These are phyloP conservation scores for Drosophila takahashii DNA, from an alignment of 1,140 invertebrate genomes.

Conservation along the genomic window DNA sequence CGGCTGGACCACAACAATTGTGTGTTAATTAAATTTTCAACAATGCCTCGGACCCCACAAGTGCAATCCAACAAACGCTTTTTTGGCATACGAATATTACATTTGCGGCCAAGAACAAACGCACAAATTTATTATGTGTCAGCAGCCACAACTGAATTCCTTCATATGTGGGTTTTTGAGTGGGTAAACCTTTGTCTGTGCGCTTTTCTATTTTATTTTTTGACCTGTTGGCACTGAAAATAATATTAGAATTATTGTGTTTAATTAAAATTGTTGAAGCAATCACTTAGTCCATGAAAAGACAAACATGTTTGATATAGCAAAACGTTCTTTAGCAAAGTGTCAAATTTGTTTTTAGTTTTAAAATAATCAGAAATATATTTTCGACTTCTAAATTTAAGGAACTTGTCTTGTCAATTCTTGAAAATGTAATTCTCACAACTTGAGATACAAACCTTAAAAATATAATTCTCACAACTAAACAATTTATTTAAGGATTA, in stretches of 20 bases:
- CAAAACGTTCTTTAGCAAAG: too few relatives aligned
- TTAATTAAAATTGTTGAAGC: too few relatives aligned
- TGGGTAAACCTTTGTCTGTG: slow-evolving; percentile 16
- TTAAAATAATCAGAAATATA: too few relatives aligned
- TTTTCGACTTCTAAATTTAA: too few relatives aligned
- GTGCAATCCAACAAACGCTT: slow-evolving; percentile 34
- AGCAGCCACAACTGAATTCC: slow-evolving; percentile 51
- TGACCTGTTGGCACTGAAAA: slow-evolving; percentile 5
- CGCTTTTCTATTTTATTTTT: slow-evolving; percentile 3
- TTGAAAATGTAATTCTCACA: too few relatives aligned
- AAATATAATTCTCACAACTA: too few relatives aligned
- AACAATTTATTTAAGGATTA: too few relatives aligned
- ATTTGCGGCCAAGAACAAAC: slow-evolving; percentile 58
- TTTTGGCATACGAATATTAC: slow-evolving; percentile 51
- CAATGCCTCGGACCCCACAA: slow-evolving; percentile 43
- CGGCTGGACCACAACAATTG: slow-evolving; percentile 57
- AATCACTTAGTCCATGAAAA: too few relatives aligned
- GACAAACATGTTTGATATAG: too few relatives aligned
- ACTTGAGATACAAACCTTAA: too few relatives aligned
- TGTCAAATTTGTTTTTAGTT: not conserved
- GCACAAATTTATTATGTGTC: slow-evolving; percentile 71
- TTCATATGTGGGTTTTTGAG: slow-evolving; percentile 14
- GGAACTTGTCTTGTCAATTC: too few relatives aligned
- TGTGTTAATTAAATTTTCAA: slow-evolving; percentile 76
- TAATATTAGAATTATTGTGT: not conserved